Base-by-base conservation (phyloP, 2,797 vertebrate genomes). In the Malacoraja senta region DNA sequence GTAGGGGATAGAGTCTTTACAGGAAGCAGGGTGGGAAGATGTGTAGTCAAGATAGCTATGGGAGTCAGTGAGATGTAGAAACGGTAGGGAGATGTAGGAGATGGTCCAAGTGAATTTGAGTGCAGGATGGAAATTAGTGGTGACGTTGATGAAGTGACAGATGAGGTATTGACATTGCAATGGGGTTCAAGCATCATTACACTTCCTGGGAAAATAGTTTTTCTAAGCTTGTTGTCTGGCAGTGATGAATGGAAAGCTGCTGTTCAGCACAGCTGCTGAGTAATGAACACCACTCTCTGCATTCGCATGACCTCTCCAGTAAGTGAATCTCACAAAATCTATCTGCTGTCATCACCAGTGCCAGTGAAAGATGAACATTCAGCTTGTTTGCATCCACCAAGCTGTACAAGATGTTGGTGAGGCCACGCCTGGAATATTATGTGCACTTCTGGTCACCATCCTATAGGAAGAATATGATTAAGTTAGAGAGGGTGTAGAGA, bases 191-290 rank as follows among this genome's bases (percentile, higher is more conserved):
- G 84, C 61, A 32, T 19, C 84, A 68, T 88, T 65, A 35, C 84
- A 88, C 61, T 65, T 88, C 44, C 58, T 63, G 83, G 58, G 84
- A 68, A 68, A 65, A 32, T 63, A 88, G 44, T 53, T 88, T 88
- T 88, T 29, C 19, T 88, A 86, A 15, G 83, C 83, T 63, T 0
- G 29, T 86, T 63, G 29, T 58, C 13, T 86, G 58, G 26, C 3
- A 3, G 17, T 88, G 61, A 88, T 63, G 65, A 68, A 68, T 68
- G 84, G 84, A 68, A 68, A 35, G 90, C 71, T 74, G 12, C 72
- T 29, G 90, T 21, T 72, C 21, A 74, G 38, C 71, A 44, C 71
- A 92, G 71, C 68, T 92, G 90, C 38, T 74, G 90, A 74, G 71
- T 92, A 38, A 92, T 29, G 58, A 71, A 74, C 38, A n/a, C 12